phyloP scores from a whole-genome alignment of 2,797 vertebrate species.

The Calcarius lapponicus region DNA sequence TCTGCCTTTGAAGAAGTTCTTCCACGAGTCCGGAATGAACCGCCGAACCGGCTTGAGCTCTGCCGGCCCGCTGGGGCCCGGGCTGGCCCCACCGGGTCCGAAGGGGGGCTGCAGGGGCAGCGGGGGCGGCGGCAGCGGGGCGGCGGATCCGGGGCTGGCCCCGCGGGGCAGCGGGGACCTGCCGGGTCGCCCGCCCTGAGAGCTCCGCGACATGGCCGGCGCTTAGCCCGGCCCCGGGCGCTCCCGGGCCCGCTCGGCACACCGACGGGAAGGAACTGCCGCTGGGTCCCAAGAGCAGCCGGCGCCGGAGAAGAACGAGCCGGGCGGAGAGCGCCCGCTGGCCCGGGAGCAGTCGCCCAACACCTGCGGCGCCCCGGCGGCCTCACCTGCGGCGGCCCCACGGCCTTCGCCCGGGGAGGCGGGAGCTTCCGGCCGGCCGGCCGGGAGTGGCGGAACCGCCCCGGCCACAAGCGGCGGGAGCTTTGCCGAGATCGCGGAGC shows the following conservation, averaged over 20 bases:
- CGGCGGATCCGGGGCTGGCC: neutral
- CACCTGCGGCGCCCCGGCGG: neutral
- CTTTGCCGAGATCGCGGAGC: neutral
- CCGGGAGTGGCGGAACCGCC: neutral
- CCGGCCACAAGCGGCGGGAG: neutral
- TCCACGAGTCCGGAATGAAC: slow-evolving; percentile 23
- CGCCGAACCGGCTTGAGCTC: slow-evolving; percentile 4
- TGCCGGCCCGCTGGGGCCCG: neutral
- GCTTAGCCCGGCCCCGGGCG: neutral
- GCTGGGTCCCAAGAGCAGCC: neutral
- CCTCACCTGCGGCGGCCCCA: neutral
- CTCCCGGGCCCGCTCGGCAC: neutral
- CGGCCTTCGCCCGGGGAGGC: neutral
- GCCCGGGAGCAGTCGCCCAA: neutral
- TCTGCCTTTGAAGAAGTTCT: slow-evolving; percentile 4
- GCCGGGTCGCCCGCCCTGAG: neutral
- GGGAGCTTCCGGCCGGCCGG: neutral
- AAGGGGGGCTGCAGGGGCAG: slow-evolving; percentile 74
- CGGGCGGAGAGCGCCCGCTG: no score
- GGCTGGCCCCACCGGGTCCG: neutral
- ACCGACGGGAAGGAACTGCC: neutral
- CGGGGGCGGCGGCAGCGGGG: slow-evolving; percentile 87
- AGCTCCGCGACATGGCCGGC: slow-evolving; percentile 1
- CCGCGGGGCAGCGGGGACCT: neutral
- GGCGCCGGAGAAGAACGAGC: no score